These are phyloP conservation scores for Vandiemenella viatica DNA, from an alignment of 2,888 invertebrate species.

Conservation along the genomic window DNA sequence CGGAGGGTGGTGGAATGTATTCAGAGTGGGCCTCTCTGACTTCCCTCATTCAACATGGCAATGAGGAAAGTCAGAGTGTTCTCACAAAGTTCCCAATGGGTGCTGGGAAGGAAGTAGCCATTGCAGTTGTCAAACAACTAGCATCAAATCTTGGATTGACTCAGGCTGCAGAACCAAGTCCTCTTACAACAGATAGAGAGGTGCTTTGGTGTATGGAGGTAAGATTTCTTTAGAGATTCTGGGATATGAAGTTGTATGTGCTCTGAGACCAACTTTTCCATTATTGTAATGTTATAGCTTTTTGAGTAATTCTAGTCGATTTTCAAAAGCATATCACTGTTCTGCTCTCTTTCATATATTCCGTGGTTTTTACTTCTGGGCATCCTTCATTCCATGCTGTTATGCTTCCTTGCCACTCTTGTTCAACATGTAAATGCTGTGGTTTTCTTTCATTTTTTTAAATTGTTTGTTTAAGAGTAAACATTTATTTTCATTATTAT, in stretches of 20 bases:
- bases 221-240: conserved; percentile 7
- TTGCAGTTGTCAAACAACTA: conserved; percentile 64
- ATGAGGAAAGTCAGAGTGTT: conserved; percentile 51
- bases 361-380: too few relatives aligned
- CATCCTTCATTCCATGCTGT: too few relatives aligned
- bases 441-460: too few relatives aligned
- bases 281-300: too few relatives aligned
- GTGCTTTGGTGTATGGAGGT: conserved; percentile 59
- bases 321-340: too few relatives aligned
- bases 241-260: neutral
- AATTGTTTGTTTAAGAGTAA: too few relatives aligned
- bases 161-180: conserved; percentile 70
- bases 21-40: conserved; percentile 70
- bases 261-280: too few relatives aligned
- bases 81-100: conserved; percentile 56
- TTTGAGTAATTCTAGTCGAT: too few relatives aligned
- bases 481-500: too few relatives aligned
- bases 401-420: too few relatives aligned
- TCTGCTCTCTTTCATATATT: too few relatives aligned
- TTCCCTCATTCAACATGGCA: conserved; percentile 45
- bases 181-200: conserved; percentile 62
- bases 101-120: conserved; percentile 66
- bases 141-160: conserved; percentile 50
- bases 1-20: conserved; percentile 60
- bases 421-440: too few relatives aligned